Evolutionary conservation across 2,888 invertebrate species (phyloP).

Genomic region (Nematopogon swammerdamellus): DNA sequence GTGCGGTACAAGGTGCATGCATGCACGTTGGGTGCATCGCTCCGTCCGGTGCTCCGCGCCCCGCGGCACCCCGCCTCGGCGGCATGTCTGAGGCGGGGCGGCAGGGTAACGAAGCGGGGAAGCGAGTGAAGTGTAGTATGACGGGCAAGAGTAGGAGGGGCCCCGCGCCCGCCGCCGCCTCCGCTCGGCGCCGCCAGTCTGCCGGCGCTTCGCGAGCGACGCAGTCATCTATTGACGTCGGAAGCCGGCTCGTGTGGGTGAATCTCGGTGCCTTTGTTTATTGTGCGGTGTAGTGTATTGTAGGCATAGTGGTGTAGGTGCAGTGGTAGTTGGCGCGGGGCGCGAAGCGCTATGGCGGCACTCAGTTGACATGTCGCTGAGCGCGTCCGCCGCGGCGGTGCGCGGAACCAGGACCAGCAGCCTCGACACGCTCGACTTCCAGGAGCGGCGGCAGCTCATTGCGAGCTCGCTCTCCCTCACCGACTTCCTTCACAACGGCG

Average conservation of each 20-base stretch:
- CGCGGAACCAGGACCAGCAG: slow-evolving; percentile 69
- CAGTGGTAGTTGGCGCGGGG: slow-evolving; percentile 33
- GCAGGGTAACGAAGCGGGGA: too few species aligned
- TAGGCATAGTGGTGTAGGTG: slow-evolving; percentile 26
- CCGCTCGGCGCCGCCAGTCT: slow-evolving; percentile 30
- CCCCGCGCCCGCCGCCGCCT: slow-evolving; percentile 18
- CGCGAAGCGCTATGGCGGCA: slow-evolving; percentile 32
- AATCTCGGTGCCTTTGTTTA: slow-evolving; percentile 39
- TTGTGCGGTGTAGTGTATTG: slow-evolving; percentile 29
- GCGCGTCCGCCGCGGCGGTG: slow-evolving; percentile 51
- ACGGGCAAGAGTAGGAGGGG: too few species aligned
- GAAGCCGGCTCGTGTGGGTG: slow-evolving; percentile 21
- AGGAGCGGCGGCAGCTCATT: slow-evolving; percentile 86
- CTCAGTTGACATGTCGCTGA: slow-evolving; percentile 54
- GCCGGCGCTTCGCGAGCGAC: slow-evolving; percentile 38
- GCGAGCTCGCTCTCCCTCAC: slow-evolving; percentile 84
- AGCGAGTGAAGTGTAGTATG: too few species aligned
- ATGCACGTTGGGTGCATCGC: slow-evolving; percentile 6
- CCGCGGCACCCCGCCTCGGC: slow-evolving; percentile 8
- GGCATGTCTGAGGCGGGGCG: too few species aligned
- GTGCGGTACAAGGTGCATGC: slow-evolving; percentile 4
- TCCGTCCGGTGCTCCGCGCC: slow-evolving; percentile 14
- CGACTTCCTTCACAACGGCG: slow-evolving; percentile 76
- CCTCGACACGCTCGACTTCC: slow-evolving; percentile 87
- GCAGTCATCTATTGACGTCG: slow-evolving; percentile 29